Percentiles rank a stretch among this genome's conserved stretches.
Evolutionary conservation across 1,140 invertebrate genomes (phyloP).

Genomic region (Euglossa dilemma): DNA sequence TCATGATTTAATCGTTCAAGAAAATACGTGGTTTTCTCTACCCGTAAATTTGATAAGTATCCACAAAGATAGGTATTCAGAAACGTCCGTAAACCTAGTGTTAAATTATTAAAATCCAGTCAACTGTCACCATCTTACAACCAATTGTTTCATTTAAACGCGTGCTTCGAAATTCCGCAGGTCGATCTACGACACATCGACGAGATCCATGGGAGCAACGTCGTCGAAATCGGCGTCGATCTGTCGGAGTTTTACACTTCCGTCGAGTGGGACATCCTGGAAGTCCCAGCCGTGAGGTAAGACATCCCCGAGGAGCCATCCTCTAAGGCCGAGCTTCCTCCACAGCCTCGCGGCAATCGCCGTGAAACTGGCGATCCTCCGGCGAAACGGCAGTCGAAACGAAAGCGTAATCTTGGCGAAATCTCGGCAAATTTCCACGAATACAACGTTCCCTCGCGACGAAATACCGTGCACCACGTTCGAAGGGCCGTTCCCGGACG

Average conservation of each 20-base stretch:
- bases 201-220: conserved; percentile 90
- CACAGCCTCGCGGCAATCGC: neutral
- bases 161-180: conserved; percentile 80
- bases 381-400: neutral
- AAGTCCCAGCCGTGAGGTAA: conserved; percentile 95
- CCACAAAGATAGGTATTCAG: no score
- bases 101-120: no score
- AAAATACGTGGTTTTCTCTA: no score
- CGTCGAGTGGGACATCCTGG: conserved; percentile 99
- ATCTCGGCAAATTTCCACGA: neutral
- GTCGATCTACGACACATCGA: conserved; percentile 95
- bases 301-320: neutral
- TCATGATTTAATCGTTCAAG: no score
- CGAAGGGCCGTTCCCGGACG: no score
- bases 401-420: neutral
- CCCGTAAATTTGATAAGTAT: no score
- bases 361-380: neutral
- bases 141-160: neutral
- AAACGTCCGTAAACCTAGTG: no score
- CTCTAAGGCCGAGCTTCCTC: neutral
- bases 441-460: neutral
- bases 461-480: no score
- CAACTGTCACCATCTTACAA: no score
- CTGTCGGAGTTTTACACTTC: conserved; percentile 97
- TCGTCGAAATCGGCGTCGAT: conserved; percentile 95